Conservation (phyloP, 2,113 vertebrate species). For the Acanthisitta chloris region DNA sequence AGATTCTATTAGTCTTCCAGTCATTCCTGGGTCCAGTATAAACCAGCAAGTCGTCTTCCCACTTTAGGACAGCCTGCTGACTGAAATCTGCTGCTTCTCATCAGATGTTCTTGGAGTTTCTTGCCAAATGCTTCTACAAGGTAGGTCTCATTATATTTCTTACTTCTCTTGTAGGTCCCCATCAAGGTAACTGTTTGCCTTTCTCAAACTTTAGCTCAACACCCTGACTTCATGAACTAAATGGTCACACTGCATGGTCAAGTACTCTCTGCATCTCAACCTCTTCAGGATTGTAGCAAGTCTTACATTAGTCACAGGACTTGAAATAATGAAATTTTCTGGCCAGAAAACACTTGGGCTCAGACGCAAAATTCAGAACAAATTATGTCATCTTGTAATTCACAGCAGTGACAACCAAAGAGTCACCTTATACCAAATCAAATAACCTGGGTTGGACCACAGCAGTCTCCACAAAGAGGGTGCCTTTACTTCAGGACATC, state of each 20-base stretch:
- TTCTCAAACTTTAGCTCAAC: neutral
- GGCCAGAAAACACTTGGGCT: neutral
- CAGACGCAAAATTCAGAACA: neutral
- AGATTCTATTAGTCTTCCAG: neutral
- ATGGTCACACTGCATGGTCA: rapidly evolving
- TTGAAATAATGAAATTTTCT: neutral
- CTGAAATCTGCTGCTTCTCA: neutral
- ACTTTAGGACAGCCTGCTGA: neutral
- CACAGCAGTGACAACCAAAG: neutral
- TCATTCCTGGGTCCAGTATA: neutral
- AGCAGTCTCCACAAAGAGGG: neutral
- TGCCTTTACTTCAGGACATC: neutral
- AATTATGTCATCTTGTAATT: neutral
- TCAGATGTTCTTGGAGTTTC: neutral
- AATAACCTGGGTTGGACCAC: neutral
- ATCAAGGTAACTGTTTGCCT: neutral
- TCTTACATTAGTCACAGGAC: neutral
- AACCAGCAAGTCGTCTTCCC: neutral
- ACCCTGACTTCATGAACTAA: neutral
- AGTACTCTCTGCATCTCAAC: neutral
- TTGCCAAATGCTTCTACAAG: neutral
- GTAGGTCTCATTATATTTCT: neutral
- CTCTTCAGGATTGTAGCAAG: neutral
- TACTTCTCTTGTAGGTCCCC: neutral
- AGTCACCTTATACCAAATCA: neutral